Evolutionary conservation across 1,140 invertebrate genomes (phyloP), one percentile per base, ranked within the genome.

Genomic region (Papilio aristodemus): DNA sequence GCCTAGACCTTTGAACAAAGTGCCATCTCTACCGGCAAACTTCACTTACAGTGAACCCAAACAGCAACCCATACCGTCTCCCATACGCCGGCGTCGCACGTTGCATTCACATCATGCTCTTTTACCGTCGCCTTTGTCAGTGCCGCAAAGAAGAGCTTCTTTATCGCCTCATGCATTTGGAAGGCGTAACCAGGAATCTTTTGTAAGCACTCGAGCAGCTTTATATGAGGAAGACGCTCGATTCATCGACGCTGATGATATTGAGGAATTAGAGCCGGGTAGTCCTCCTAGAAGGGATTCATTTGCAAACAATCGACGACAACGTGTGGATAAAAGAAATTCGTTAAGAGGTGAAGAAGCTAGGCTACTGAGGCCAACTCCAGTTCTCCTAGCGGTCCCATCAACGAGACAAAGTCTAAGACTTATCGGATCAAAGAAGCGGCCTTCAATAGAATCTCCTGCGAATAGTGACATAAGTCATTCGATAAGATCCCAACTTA

Each of bases 21-120:
- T 95, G 83, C 92, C 93, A 39, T 95, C 94, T 36, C 90, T 95
- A 37, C 94, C 94, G 66, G 93, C 94, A 32, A 95, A 95, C 84
- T 95, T 95, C 83, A 94, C 92, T 8, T 95, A 94, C 84, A 94
- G 94, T 86, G 93, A 94, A 72, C 93, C 94, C 13, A 90, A 90
- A 70, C 84, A 81, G 46, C 85, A 84, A 72, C 85, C 83, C 39
- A 71, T 77, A 76, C 81, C 80, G 39, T 89, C 87, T 59, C 86
- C 89, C 17, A 83, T 84, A 74, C 85, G 86, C 62, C 82, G 89
- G 64, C 83, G 89, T 58, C 85, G 86, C 75, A 91, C 89, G 27
- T 72, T 91, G 72, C 89, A 91, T 79, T 91, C 89, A 10, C 87
- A 90, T 74, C 86, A 89, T 39, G 87, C 89, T 73, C 83, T 91